Percentiles rank a stretch among this genome's conserved stretches.
phyloP scores from a whole-genome alignment of 2,113 vertebrate species.

The Otolemur garnettii region DNA sequence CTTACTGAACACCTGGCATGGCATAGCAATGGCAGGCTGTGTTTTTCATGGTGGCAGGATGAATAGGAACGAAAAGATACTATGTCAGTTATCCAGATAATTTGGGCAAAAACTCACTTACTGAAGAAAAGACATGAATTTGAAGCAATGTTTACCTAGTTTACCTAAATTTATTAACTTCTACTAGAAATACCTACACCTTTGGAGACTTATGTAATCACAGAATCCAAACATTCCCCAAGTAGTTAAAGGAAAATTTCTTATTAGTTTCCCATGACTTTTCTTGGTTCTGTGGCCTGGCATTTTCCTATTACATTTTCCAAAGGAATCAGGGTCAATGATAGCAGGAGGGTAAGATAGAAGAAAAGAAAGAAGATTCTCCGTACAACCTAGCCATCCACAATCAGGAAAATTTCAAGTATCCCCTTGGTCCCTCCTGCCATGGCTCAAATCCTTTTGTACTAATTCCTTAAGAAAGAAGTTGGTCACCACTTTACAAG shows the following conservation, averaged over 20 bases:
- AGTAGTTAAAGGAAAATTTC: not conserved
- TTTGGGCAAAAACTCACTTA: not conserved
- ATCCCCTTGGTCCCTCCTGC: not conserved
- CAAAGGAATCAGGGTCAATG: not conserved
- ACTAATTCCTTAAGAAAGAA: not conserved
- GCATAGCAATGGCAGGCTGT: not conserved
- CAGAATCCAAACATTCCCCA: not conserved
- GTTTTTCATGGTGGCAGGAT: not conserved
- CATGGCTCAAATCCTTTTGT: not conserved
- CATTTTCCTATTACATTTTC: not conserved
- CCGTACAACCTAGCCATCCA: not conserved
- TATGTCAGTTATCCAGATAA: not conserved
- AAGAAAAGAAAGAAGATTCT: not conserved
- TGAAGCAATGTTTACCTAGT: not conserved
- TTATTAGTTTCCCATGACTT: not conserved
- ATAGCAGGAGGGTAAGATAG: not conserved
- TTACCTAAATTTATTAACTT: not conserved
- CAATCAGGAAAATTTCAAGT: not conserved
- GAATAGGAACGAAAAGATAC: constrained; percentile 13
- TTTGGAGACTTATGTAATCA: not conserved
- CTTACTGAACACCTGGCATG: not conserved
- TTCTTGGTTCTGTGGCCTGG: not conserved
- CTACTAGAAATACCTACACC: not conserved
- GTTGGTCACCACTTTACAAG: not conserved
- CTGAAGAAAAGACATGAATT: not conserved